Percentiles rank a stretch among this genome's conserved stretches.
Conservation (phyloP, 1,140 invertebrate species). For the Heliconius hermathena region DNA sequence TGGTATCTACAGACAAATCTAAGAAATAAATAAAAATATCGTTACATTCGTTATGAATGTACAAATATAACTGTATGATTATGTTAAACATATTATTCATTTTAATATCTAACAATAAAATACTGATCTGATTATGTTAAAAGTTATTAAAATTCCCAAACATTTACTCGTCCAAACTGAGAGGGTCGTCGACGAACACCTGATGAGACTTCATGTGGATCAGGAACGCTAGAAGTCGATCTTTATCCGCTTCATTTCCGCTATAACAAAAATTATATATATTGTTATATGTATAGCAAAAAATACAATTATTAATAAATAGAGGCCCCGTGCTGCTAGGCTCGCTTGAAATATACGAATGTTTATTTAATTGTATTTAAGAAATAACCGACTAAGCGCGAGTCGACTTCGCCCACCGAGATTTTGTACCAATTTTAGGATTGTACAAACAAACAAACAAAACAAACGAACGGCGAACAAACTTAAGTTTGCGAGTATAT, state of each 20-base stretch:
- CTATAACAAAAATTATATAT: slow-evolving; percentile 41
- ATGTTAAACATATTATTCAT: neutral
- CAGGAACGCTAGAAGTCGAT: slow-evolving; percentile 62
- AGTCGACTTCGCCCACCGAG: too few relatives aligned
- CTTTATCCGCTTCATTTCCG: slow-evolving; percentile 56
- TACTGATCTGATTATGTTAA: neutral
- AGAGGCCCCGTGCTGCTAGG: too few relatives aligned
- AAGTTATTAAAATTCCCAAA: neutral
- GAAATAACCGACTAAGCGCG: too few relatives aligned
- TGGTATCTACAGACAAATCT: neutral
- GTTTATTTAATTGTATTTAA: too few relatives aligned
- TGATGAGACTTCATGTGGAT: slow-evolving; percentile 62
- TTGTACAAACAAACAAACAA: too few relatives aligned
- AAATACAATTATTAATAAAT: too few relatives aligned
- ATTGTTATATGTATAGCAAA: too few relatives aligned
- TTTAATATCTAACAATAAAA: neutral
- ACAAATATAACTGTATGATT: neutral
- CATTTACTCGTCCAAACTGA: slow-evolving; percentile 57
- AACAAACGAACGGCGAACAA: too few relatives aligned
- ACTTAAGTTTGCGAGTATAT: too few relatives aligned
- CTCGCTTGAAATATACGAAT: too few relatives aligned
- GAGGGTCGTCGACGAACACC: slow-evolving; percentile 57
- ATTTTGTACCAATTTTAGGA: too few relatives aligned
- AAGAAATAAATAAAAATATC: neutral
- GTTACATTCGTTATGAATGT: neutral